Percentiles rank a stretch among this genome's conserved stretches.
phyloP scores from a whole-genome alignment of 2,113 vertebrate genomes.

The Antechinus flavipes region DNA sequence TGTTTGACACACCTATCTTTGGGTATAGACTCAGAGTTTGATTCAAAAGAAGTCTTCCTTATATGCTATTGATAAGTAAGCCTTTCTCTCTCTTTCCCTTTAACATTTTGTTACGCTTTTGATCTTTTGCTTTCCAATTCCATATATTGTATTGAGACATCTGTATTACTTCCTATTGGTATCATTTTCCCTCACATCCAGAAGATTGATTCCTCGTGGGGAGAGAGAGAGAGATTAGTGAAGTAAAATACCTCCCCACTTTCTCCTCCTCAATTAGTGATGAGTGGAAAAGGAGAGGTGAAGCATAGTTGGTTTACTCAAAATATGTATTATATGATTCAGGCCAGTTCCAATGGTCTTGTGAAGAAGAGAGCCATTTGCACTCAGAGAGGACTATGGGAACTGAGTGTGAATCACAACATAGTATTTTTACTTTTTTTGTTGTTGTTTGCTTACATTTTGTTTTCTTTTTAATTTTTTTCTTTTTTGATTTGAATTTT shows the following conservation, averaged over 20 bases:
- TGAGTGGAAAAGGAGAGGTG: background rate
- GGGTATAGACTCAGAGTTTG: background rate
- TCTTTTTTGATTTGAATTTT: too few relatives aligned
- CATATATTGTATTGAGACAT: background rate
- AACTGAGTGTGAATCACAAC: too few relatives aligned
- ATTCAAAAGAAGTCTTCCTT: background rate
- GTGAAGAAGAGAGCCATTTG: too few relatives aligned
- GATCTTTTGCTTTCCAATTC: background rate
- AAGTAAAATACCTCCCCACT: background rate
- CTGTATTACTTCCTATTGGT: background rate
- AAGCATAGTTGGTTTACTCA: background rate
- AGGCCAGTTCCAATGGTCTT: too few relatives aligned
- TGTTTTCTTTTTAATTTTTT: too few relatives aligned
- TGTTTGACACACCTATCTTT: background rate
- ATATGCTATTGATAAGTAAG: background rate
- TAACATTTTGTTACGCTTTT: background rate
- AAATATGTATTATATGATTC: background rate
- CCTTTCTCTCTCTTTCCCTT: background rate
- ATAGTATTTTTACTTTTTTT: too few relatives aligned
- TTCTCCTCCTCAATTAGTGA: background rate
- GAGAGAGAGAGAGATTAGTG: background rate
- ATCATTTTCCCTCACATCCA: background rate
- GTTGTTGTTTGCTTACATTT: too few relatives aligned
- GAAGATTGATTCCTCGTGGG: background rate
- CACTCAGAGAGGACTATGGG: too few relatives aligned